phyloP scores from a whole-genome alignment of 2,797 vertebrate genomes.

The Scleropages formosus region DNA sequence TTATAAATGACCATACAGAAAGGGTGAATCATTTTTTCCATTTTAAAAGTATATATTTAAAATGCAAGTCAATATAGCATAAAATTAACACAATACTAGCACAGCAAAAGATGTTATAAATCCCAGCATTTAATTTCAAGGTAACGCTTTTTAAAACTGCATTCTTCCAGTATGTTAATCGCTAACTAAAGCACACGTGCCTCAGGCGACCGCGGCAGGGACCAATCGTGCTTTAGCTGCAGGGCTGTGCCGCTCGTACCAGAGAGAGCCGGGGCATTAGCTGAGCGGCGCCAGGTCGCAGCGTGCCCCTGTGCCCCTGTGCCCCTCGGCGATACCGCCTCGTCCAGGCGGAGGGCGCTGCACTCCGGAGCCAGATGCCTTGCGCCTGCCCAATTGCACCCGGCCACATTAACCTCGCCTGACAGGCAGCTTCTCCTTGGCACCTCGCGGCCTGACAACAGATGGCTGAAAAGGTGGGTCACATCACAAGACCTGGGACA shows the following conservation, averaged over 20 bases:
- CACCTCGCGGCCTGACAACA: constrained; percentile 51
- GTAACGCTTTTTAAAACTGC: neutral
- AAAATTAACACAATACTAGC: too few relatives aligned
- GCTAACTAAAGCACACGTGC: neutral
- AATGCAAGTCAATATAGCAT: too few relatives aligned
- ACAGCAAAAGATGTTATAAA: too few relatives aligned
- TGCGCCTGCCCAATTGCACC: constrained; percentile 63
- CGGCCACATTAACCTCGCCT: constrained; percentile 59
- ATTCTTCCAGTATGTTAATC: neutral
- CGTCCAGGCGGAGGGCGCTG: constrained; percentile 30
- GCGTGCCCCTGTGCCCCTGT: too few relatives aligned
- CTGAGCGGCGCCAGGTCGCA: too few relatives aligned
- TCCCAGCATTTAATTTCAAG: neutral
- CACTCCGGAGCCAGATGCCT: constrained; percentile 73
- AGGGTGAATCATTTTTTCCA: neutral
- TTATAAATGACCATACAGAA: neutral
- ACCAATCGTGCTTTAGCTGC: neutral
- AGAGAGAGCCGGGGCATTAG: neutral
- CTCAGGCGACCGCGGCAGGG: neutral
- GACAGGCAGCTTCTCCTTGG: constrained; percentile 57
- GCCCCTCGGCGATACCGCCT: constrained; percentile 1
- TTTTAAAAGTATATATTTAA: neutral
- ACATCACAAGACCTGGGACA: constrained; percentile 61
- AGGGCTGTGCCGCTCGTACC: neutral
- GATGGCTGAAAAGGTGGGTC: constrained; percentile 71